phyloP scores from a whole-genome alignment of 2,888 invertebrate species.

The Andrena trimmerana region DNA sequence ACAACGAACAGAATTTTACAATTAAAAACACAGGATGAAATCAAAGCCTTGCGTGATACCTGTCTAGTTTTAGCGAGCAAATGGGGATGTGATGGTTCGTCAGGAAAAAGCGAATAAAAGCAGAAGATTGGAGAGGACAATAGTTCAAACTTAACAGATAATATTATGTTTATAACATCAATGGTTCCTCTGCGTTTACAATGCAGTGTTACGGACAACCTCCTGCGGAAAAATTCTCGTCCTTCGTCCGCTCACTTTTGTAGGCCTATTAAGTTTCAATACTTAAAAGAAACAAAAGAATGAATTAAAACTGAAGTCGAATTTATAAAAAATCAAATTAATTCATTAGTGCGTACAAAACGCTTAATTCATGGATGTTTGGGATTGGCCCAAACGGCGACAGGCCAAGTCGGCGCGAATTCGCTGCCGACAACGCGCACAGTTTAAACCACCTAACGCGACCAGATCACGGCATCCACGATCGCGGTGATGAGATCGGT shows the following conservation, averaged over 20 bases:
- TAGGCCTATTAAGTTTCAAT: neutral
- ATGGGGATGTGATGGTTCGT: neutral
- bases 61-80: neutral
- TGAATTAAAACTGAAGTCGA: neutral
- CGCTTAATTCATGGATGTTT: no score
- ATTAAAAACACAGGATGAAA: neutral
- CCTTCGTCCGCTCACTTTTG: neutral
- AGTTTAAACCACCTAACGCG: no score
- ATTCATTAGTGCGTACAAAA: neutral
- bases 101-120: neutral
- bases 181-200: neutral
- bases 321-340: neutral
- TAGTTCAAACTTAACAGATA: neutral
- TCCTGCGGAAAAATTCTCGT: no score
- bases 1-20: neutral
- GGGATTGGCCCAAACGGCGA: no score
- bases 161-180: neutral
- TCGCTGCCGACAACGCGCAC: no score
- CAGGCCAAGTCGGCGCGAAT: no score
- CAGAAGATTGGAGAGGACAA: neutral
- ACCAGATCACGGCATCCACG: no score
- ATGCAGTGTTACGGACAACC: neutral
- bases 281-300: neutral
- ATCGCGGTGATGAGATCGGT: no score
- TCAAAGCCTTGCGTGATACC: neutral